Conservation (phyloP, 2,113 vertebrate genomes). For the Mesitornis unicolor region DNA sequence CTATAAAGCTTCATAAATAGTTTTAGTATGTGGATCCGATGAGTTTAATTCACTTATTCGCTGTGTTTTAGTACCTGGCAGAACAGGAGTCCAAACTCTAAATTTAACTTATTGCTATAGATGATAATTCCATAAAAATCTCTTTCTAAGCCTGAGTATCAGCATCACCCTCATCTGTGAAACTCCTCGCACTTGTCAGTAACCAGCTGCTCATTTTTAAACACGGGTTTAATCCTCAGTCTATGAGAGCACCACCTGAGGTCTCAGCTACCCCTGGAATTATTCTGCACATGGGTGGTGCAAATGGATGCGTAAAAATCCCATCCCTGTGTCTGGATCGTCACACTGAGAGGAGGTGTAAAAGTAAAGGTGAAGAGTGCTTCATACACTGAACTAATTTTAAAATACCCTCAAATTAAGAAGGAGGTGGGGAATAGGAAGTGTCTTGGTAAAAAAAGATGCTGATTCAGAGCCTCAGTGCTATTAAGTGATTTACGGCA, state of each 20-base stretch:
- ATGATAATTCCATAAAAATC: not conserved
- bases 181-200: not conserved
- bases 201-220: not conserved
- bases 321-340: not conserved
- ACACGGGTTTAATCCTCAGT: not conserved
- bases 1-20: constrained; percentile 37
- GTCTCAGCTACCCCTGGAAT: not conserved
- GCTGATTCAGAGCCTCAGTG: constrained; percentile 69
- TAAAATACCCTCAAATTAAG: constrained; percentile 37
- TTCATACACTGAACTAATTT: constrained; percentile 16
- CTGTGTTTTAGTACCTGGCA: not conserved
- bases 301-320: constrained; percentile 38
- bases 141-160: not conserved
- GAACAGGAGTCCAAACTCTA: not conserved
- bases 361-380: constrained; percentile 44
- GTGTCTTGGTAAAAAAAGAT: constrained; percentile 21
- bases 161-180: not conserved
- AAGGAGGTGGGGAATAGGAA: constrained; percentile 1
- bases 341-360: constrained; percentile 22
- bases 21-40: not conserved
- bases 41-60: constrained; percentile 34
- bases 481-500: constrained; percentile 66
- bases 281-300: not conserved
- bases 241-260: not conserved
- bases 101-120: not conserved